Percentiles rank a stretch among this genome's conserved stretches.
Evolutionary conservation across 2,797 vertebrate genomes (phyloP).

Genomic region (Labeo calbasu): DNA sequence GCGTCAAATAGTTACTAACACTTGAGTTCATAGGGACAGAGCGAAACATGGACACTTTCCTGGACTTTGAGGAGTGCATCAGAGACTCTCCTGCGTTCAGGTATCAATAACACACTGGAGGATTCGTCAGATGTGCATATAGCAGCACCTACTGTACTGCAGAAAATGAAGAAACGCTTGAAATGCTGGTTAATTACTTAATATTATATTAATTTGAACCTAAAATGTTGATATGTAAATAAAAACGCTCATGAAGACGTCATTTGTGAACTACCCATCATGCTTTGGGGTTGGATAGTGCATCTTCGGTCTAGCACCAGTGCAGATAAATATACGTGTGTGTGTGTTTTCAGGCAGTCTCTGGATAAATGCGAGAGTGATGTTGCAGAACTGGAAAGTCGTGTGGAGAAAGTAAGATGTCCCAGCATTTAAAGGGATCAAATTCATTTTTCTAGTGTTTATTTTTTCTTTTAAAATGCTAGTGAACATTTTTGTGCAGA

Average conservation of each 20-base stretch:
- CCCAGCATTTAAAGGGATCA: neutral
- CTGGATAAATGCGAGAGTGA: slow-evolving; percentile 74
- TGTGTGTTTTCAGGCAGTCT: slow-evolving; percentile 63
- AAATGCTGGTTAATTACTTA: neutral
- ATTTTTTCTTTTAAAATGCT: neutral
- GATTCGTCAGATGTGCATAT: neutral
- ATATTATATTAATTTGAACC: neutral
- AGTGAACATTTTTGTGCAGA: no score
- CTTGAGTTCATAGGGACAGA: no score
- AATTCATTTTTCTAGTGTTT: neutral
- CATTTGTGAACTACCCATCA: neutral
- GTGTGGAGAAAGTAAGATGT: slow-evolving; percentile 72
- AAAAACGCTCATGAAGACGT: neutral
- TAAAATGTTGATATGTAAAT: neutral
- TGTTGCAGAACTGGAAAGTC: slow-evolving; percentile 68
- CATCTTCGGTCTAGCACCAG: neutral
- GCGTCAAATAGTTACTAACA: neutral
- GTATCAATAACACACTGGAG: slow-evolving; percentile 53
- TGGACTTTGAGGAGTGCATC: slow-evolving; percentile 80
- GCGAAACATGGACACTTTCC: slow-evolving; percentile 69
- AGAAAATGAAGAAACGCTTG: neutral
- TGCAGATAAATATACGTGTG: neutral
- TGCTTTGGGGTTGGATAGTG: neutral
- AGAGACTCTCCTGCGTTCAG: slow-evolving; percentile 79
- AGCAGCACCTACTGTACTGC: neutral